Evolutionary conservation across 2,797 vertebrate genomes (phyloP).

Genomic region (Spinus olivaceus): DNA sequence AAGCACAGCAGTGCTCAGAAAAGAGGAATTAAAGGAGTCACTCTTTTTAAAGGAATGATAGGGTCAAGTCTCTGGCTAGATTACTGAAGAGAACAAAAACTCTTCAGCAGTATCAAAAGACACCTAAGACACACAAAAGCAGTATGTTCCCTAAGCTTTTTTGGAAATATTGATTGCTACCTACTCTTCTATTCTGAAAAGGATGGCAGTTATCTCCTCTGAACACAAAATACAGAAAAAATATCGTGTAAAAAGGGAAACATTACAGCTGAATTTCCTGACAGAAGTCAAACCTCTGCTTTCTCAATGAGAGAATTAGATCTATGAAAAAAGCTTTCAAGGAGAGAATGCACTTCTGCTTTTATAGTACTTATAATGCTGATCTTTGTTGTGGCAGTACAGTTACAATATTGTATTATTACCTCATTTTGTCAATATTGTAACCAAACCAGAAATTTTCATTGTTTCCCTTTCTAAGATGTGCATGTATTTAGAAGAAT

Average conservation of each 20-base stretch:
- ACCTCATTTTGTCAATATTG: neutral
- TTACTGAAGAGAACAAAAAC: constrained; percentile 43
- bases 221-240: constrained; percentile 21
- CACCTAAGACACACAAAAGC: constrained; percentile 5
- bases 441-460: neutral
- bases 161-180: constrained; percentile 49
- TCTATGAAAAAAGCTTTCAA: neutral
- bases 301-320: constrained; percentile 22
- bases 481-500: neutral
- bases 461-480: neutral
- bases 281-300: neutral
- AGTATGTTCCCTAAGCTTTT: neutral
- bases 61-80: constrained; percentile 27
- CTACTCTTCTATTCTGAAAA: constrained; percentile 11
- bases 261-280: constrained; percentile 33
- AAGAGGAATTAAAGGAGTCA: constrained; percentile 19
- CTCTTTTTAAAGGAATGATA: constrained; percentile 21
- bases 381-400: neutral
- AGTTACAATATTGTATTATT: neutral
- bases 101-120: constrained; percentile 25
- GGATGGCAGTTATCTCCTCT: neutral
- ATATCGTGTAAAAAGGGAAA: neutral
- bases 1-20: neutral
- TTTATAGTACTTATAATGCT: neutral
- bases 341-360: neutral